Evolutionary conservation across 1,140 invertebrate genomes (phyloP), one percentile per base, ranked within the genome.

Genomic region (Drosophila santomea): DNA sequence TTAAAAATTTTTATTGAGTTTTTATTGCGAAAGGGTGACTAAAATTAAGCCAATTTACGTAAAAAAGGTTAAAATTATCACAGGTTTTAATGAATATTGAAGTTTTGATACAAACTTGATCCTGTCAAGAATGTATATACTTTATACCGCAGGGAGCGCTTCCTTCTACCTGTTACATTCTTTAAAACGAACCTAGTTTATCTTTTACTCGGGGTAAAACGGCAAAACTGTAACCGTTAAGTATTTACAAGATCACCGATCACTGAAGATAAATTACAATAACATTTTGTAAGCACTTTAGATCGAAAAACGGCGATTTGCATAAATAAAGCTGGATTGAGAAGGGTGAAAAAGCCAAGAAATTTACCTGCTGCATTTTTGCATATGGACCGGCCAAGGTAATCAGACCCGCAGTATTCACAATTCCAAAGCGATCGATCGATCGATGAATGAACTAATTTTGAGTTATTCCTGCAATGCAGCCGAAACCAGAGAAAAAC

Each of bases 401-500:
- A 79, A 84, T 84, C 80, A 84, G 78, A 61, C 38, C 45, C 55
- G 11, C 64, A 77, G 79, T 84, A 73, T 73, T 77, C 73, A 69
- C 81, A 84, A 82, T 84, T 84, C 81, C 79, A 54, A 17, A 59
- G 38, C 44, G 48, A 83, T 83, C 71, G 74, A 76, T 67, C 72
- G 72, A 83, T 76, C 82, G 71, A 83, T 61, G 59, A 71, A 39
- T 89, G 84, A 77, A 88, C 84, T 89, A 89, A 89, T 88, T 88
- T 88, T 80, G 68, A 88, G 77, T 74, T 83, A 88, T 88, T 78
- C 62, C 57, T 47, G 59, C 69, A 83, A 89, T 83, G 72, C 66
- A 56, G 51, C 55, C 61, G 45, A 59, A 61, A 62, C 28, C 54
- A 8, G 6, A 32, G 11, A n/a, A 28, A 47, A 35, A 25, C 35